phyloP scores from a whole-genome alignment of 92 coral and sea anemone species.

The Siderastrea radians region DNA sequence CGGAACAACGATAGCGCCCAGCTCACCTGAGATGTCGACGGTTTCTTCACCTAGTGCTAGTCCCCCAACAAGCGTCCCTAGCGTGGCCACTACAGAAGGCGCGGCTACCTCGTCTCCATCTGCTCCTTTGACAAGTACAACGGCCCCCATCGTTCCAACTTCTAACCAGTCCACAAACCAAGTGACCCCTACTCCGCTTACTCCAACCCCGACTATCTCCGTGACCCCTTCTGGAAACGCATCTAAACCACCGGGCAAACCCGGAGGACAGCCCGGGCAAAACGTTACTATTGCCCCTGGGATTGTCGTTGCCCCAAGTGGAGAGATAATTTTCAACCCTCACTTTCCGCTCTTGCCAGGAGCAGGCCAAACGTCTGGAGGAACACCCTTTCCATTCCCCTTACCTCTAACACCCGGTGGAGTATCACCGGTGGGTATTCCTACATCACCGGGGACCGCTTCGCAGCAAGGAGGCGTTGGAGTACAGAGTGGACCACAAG shows the following conservation, averaged over 20 bases:
- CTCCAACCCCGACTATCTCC: background rate
- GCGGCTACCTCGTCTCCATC: constrained; percentile 10
- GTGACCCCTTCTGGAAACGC: background rate
- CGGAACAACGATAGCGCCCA: background rate
- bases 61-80: constrained; percentile 8
- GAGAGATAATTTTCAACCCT: constrained; percentile 16
- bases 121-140: constrained; percentile 26
- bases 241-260: background rate
- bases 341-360: background rate
- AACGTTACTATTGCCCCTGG: constrained; percentile 22
- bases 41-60: constrained; percentile 1
- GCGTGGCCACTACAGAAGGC: background rate
- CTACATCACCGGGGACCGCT: background rate
- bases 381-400: background rate
- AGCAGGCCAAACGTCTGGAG: constrained; percentile 5
- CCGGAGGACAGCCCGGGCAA: constrained; percentile 4
- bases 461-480: background rate
- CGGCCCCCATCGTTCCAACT: background rate
- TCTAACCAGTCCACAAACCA: background rate
- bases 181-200: background rate
- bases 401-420: background rate
- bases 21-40: background rate
- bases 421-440: background rate
- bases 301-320: constrained; percentile 11
- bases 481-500: background rate